A percentile compares a stretch with the other conserved stretches of the same genome.
These are phyloP conservation scores for Acipenser ruthenus DNA, from an alignment of 2,797 vertebrate genomes.

Conservation along the genomic window DNA sequence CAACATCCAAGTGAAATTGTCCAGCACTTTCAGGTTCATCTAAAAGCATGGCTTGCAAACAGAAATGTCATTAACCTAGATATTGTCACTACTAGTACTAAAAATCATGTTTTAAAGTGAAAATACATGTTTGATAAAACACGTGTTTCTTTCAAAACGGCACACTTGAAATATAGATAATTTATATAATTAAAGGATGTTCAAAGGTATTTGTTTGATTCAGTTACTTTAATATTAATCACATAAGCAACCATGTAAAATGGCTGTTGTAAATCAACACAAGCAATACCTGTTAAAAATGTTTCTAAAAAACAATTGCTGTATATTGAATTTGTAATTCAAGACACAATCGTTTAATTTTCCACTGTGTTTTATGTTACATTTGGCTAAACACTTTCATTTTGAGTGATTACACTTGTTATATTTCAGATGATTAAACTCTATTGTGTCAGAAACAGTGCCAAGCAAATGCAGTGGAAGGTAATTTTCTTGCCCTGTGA, in stretches of 20 bases:
- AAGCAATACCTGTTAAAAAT: too few species aligned
- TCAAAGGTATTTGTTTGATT: not conserved
- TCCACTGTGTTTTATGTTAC: not conserved
- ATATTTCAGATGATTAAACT: not conserved
- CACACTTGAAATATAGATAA: not conserved
- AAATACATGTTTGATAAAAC: too few species aligned
- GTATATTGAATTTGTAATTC: not conserved
- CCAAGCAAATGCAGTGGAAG: conserved; percentile 1
- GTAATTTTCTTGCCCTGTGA: not conserved
- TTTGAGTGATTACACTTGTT: conserved; percentile 1
- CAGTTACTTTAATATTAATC: not conserved
- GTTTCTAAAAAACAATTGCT: not conserved
- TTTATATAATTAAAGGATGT: not conserved
- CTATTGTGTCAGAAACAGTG: not conserved
- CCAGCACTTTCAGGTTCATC: too few species aligned
- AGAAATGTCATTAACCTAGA: too few species aligned
- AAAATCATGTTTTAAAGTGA: not conserved
- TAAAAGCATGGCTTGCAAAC: too few species aligned
- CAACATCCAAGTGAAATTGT: too few species aligned
- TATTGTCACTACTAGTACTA: not conserved
- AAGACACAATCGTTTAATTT: not conserved
- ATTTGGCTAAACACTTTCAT: not conserved
- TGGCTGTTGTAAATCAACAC: not conserved
- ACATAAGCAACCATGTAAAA: not conserved
- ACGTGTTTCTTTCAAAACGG: too few species aligned